These are phyloP conservation scores for Aptenodytes forsteri DNA, from an alignment of 2,113 vertebrate species.

Conservation along the genomic window DNA sequence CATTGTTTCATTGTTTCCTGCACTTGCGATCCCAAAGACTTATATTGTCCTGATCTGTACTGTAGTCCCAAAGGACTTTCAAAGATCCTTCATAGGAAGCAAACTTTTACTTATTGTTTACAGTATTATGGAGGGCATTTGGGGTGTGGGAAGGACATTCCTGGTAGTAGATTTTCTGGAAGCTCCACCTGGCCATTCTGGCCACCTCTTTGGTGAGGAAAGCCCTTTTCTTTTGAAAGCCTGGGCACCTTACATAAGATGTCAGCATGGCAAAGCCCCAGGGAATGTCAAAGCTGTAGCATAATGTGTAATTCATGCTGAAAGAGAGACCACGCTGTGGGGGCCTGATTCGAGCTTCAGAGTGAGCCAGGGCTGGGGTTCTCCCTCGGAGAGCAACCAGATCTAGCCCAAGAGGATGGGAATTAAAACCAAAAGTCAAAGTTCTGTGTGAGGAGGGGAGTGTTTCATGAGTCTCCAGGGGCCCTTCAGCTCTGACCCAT, in stretches of 20 bases:
- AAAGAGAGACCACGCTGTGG: neutral
- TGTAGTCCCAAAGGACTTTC: neutral
- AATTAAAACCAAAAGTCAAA: neutral
- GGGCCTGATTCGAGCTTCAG: neutral
- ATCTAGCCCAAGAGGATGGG: neutral
- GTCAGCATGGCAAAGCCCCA: neutral
- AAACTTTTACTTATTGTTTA: slow-evolving; percentile 60
- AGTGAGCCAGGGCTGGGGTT: neutral
- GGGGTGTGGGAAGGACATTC: neutral
- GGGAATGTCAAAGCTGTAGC: neutral
- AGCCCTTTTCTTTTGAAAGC: neutral
- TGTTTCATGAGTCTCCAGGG: neutral
- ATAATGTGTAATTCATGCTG: neutral
- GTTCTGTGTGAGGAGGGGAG: neutral
- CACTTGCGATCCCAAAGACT: neutral
- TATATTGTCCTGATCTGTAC: slow-evolving; percentile 44
- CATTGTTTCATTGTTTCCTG: slow-evolving; percentile 76
- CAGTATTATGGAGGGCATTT: neutral
- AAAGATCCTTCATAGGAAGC: slow-evolving; percentile 30
- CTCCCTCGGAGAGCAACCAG: neutral
- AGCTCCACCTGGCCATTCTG: neutral
- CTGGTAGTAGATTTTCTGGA: neutral
- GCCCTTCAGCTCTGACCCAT: neutral
- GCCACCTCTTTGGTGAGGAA: neutral
- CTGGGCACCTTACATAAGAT: neutral